Percentiles rank a stretch among this genome's conserved stretches.
These are phyloP conservation scores for Pycnomerus fuliginosus DNA, from an alignment of 2,888 invertebrate species.

Conservation along the genomic window DNA sequence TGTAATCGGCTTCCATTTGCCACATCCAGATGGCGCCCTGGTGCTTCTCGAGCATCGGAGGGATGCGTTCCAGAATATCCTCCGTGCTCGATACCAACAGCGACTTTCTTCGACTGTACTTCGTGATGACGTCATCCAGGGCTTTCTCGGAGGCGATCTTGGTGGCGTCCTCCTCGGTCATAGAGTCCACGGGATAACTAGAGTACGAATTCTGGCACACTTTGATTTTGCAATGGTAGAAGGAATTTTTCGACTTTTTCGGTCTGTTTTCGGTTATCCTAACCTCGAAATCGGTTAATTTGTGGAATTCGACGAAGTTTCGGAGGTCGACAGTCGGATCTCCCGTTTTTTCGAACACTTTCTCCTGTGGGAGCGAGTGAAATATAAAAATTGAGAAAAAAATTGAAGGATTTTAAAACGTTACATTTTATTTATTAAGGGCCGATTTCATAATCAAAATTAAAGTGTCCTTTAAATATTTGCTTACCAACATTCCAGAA, in stretches of 20 bases:
- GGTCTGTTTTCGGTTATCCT: constrained; percentile 20
- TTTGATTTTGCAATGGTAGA: constrained; percentile 40
- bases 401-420: no score
- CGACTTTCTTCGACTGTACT: constrained; percentile 36
- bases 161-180: constrained; percentile 47
- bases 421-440: no score
- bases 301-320: constrained; percentile 37
- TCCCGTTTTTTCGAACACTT: no score
- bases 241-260: constrained; percentile 13
- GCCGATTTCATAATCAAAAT: no score
- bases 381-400: no score
- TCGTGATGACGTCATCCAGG: constrained; percentile 44
- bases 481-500: no score
- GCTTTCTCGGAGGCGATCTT: constrained; percentile 51
- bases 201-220: constrained; percentile 45
- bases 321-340: constrained; percentile 40
- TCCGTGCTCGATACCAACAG: constrained; percentile 39
- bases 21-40: constrained; percentile 53
- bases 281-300: constrained; percentile 38
- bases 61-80: constrained; percentile 46
- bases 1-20: constrained; percentile 55
- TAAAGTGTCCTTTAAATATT: no score
- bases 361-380: no score
- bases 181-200: constrained; percentile 54
- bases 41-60: constrained; percentile 52